Evolutionary conservation across 2,797 vertebrate genomes (phyloP).

Genomic region (Macropus fuliginosus): DNA sequence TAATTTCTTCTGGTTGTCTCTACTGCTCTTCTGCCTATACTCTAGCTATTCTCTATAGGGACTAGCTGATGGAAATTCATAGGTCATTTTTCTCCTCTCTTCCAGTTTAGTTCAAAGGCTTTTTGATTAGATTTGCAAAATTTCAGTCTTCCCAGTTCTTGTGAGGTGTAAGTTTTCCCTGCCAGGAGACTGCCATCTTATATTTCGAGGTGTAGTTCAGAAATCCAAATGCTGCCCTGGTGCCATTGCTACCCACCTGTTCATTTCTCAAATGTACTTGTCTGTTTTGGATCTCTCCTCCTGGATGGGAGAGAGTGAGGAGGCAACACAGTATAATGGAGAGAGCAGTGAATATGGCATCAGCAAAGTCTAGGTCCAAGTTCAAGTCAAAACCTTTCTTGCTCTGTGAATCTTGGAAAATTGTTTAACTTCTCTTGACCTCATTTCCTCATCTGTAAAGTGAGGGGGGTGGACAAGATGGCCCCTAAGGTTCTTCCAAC

Average conservation of each 20-base stretch:
- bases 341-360: background rate
- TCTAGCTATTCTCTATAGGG: background rate
- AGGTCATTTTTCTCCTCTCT: background rate
- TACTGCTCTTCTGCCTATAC: no score
- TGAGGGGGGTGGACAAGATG: background rate
- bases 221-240: background rate
- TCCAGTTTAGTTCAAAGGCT: background rate
- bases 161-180: background rate
- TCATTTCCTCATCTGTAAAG: constrained; percentile 22
- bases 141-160: background rate
- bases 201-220: background rate
- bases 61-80: background rate
- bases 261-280: background rate
- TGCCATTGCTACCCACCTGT: background rate
- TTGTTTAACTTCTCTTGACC: background rate
- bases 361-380: background rate
- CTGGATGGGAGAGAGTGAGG: background rate
- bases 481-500: background rate
- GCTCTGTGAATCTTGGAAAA: background rate
- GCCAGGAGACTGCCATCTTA: background rate
- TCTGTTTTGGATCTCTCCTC: background rate
- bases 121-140: background rate
- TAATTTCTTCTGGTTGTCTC: background rate
- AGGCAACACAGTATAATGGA: background rate
- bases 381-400: background rate